Conservation (phyloP, 53 echinoderm and acorn worm genomes). For the Echinarachnius parma region DNA sequence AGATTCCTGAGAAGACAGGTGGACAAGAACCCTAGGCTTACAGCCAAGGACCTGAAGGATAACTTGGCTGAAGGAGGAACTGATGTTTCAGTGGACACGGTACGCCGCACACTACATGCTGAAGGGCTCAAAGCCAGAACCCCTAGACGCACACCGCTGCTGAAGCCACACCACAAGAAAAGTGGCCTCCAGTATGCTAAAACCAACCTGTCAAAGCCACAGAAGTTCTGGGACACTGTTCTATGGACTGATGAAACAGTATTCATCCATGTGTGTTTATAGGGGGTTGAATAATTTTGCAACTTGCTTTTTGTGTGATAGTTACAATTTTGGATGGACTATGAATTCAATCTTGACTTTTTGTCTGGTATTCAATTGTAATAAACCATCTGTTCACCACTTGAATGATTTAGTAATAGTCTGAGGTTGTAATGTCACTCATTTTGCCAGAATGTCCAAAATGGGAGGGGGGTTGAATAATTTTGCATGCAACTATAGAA, state of each 20-base stretch:
- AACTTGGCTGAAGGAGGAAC: constrained; percentile 25
- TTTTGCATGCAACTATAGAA: too few relatives aligned
- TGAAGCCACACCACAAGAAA: constrained; percentile 18
- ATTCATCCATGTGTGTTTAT: too few relatives aligned
- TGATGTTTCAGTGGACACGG: constrained; percentile 28
- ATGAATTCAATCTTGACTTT: too few relatives aligned
- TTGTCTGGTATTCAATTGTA: too few relatives aligned
- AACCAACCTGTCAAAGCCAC: constrained; percentile 16
- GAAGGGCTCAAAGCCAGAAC: constrained; percentile 3
- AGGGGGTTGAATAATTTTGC: too few relatives aligned
- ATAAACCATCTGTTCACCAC: too few relatives aligned
- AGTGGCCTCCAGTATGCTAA: constrained; percentile 17
- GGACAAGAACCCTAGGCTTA: constrained; percentile 19
- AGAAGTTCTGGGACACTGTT: constrained; percentile 25
- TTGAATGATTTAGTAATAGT: too few relatives aligned
- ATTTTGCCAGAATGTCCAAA: too few relatives aligned
- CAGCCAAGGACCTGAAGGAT: constrained; percentile 14
- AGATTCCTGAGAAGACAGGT: constrained; percentile 19
- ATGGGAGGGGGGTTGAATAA: too few relatives aligned
- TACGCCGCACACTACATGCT: constrained; percentile 3
- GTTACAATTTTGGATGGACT: too few relatives aligned
- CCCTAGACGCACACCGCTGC: constrained; percentile 17
- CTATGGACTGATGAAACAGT: constrained; percentile 32
- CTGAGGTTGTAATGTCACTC: too few relatives aligned
- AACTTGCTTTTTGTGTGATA: too few relatives aligned